Base-by-base conservation (phyloP, 2,113 vertebrate genomes). In the Hippolais icterina region DNA sequence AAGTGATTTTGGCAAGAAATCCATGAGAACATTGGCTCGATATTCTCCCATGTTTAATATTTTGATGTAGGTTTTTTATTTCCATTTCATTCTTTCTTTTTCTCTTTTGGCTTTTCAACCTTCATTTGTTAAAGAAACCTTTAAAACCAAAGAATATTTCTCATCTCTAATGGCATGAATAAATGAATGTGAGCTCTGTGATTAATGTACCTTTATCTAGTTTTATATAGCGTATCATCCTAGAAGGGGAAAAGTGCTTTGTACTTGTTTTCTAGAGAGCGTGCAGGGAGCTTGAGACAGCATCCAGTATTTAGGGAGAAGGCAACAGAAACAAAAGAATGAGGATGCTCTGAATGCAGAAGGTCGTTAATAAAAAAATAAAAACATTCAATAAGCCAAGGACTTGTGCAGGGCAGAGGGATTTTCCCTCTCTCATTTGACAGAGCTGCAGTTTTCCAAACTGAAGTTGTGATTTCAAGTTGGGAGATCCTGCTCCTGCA, bases 1-100 rank as follows among this genome's bases (percentile, higher is more conserved):
- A 95, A 89, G 60, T 50, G 42, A 83, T 94, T 95, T 86, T 86
- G 76, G 87, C 68, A 88, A 60, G 89, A 80, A 93, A 90, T 89
- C 61, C 31, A 28, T 25, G 35, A 77, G 41, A 44, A 12, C 15
- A 25, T 44, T 94, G 93, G 69, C 64, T 89, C 0, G 0, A 56
- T 90, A 53, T 46, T 83, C 37, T 78, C 79, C 76, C 23, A n/a
- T n/a, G 47, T 75, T 94, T 94, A 80, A 33, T 87, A 49, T 71
- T 94, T 96, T 78, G n/a, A 90, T 78, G 64, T 81, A 60, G 39
- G 5, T 64, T 79, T 76, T 83, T 70, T 10, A 80, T 54, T 92
- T 83, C n/a, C 3, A 6, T 80, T 83, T 89, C 68, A 46, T 81
- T 61, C 42, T 66, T 94, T 80, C 29, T 56, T 77, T 75, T 47